Conservation (phyloP, 1,140 invertebrate genomes). For the Bombus fervidus region DNA sequence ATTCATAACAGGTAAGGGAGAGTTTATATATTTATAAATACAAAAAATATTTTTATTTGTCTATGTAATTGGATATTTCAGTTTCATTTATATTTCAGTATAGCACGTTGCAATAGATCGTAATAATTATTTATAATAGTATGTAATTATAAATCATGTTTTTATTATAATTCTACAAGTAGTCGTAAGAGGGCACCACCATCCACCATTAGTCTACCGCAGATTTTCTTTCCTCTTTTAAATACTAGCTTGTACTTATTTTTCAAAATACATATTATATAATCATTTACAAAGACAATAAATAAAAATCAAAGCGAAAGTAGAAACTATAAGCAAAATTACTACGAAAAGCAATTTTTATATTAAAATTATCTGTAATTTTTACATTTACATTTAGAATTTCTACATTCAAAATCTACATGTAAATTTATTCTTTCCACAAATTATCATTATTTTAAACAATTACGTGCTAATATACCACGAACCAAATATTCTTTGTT, state of each 20-base stretch:
- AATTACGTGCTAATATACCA: background rate
- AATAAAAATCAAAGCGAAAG: background rate
- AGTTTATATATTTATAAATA: background rate
- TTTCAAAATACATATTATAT: background rate
- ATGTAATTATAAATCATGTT: background rate
- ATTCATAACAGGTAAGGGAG: background rate
- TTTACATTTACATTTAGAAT: background rate
- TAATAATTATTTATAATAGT: background rate
- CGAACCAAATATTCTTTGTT: background rate
- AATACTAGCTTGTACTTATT: background rate
- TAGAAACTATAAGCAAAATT: background rate
- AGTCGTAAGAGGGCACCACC: slow-evolving; percentile 38
- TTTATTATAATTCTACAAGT: background rate
- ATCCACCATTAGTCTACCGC: slow-evolving; percentile 1
- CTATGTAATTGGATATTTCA: background rate
- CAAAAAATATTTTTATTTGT: background rate
- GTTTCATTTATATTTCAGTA: background rate
- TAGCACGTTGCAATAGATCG: background rate
- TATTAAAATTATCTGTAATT: background rate
- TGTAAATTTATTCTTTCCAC: background rate
- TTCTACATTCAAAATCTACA: background rate
- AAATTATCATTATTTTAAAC: background rate
- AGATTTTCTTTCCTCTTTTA: background rate
- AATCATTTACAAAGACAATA: background rate
- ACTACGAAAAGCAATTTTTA: background rate